Evolutionary conservation across 2,113 vertebrate genomes (phyloP), one percentile per base, ranked within the genome.

Genomic region (Mola mola): DNA sequence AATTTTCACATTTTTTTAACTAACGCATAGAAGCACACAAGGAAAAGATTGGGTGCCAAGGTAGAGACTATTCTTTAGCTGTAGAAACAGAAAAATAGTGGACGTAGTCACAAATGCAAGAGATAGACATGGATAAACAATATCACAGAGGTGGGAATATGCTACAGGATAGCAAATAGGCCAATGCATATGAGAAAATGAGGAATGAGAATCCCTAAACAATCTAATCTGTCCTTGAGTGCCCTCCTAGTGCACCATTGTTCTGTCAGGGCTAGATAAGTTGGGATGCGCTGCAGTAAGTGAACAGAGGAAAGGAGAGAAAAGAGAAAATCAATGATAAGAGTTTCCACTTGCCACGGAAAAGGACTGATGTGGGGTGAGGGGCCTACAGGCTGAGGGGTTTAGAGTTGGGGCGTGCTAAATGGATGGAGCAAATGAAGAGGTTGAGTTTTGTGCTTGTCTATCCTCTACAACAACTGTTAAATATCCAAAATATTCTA

Each of bases 191-290:
- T 56, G 61, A 72, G 66, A 76, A 78, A 59, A 75, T 47, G 58
- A 78, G 75, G 61, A 72, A 81, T 78, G 75, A 85, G 75, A 70
- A 74, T 82, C 69, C 62, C 66, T 31, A 72, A 86, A 87, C 66
- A 85, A 86, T 84, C 78, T 82, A 80, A 86, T 87, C 83, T 86
- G 81, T 87, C 85, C 83, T 87, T 86, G 78, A 86, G 72, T 87
- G 86, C 75, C 81, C 84, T 90, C 56, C 73, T 73, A 56, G 68
- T 71, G 85, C 87, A 79, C 82, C 75, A 83, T 85, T 85, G 83
- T 81, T 83, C 78, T 82, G 78, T 75, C 69, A 70, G 73, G 74
- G 75, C 51, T 66, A 75, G 82, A 85, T 86, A 79, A 78, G 77
- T 86, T 82, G 68, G 78, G 81, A 78, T 67, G 69, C 42, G 65